phyloP scores from a whole-genome alignment of 2,888 invertebrate genomes.

The Eulithis prunata region DNA sequence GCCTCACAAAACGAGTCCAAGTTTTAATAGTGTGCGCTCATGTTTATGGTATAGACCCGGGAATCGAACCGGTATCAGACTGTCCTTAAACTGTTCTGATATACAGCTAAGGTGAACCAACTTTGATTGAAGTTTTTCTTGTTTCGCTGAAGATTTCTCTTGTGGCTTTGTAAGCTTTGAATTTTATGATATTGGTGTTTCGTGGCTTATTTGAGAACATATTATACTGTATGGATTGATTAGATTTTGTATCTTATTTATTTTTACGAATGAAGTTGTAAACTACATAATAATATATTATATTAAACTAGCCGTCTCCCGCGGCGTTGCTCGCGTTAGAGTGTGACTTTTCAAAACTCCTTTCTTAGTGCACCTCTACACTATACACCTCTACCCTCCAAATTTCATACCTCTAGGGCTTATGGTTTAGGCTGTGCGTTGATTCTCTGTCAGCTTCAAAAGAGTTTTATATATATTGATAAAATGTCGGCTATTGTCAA shows the following conservation, averaged over 20 bases:
- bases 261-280: background rate
- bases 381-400: no score
- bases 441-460: no score
- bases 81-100: conserved; percentile 54
- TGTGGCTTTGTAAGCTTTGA: conserved; percentile 29
- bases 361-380: no score
- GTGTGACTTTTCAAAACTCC: no score
- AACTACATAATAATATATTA: no score
- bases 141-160: conserved; percentile 35
- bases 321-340: no score
- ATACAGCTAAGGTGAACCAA: conserved; percentile 41
- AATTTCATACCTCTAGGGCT: no score
- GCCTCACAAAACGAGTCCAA: conserved; percentile 83
- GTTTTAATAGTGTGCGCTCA: conserved; percentile 82
- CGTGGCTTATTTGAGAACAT: conserved; percentile 6
- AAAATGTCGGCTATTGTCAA: no score
- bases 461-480: no score
- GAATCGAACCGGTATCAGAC: conserved; percentile 64
- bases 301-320: no score
- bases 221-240: background rate
- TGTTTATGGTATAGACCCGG: conserved; percentile 79
- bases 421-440: no score
- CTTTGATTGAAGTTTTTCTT: conserved; percentile 46
- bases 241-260: background rate
- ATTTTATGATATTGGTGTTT: conserved; percentile 28